Evolutionary conservation across 2,113 vertebrate species (phyloP), one percentile per base, ranked within the genome.

Genomic region (Pituophis catenifer): DNA sequence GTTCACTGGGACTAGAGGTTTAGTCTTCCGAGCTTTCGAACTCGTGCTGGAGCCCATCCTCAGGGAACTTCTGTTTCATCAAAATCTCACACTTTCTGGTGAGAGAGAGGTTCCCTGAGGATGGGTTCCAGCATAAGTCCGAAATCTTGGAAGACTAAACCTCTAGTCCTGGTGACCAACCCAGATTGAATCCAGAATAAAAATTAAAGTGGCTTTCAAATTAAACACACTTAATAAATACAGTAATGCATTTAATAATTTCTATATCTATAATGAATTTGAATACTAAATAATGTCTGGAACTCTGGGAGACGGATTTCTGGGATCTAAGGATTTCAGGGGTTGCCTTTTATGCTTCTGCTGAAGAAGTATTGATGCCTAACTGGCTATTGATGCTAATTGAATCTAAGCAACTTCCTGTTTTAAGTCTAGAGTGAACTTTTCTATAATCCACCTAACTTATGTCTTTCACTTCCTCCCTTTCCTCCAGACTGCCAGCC

Each of bases 401-500:
- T 1, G 4, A 87, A n/a, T 91, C 17, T 19, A 86, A 89, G 24
- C 59, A 55, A 10, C 52, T 21, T 55, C 23, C 75, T 54, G 26
- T 29, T n/a, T n/a, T 7, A 86, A 52, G 29, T 3, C 21, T 19
- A 53, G 44, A 53, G 3, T 13, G 26, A 62, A 57, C 75, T 57
- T 81, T 44, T 15, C 19, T 38, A 44, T 8, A 75, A n/a, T 89
- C 70, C 17, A 89, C n/a, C 50, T 55, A 11, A 9, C 33, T 88
- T 9, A 13, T 53, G 48, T 24, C 21, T 54, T 10, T 24, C 53
- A 33, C 70, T 90, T 91, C 3, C 58, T 58, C 23, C 54, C 91
- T 95, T 95, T 90, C 57, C 24, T 92, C 89, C 88, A 86, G 65
- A 93, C 94, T 89, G 89, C 50, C 87, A 88, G 87, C 50, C 87